These are phyloP conservation scores for Atrina japonica DNA, from an alignment of 2,888 invertebrate genomes.

Conservation along the genomic window DNA sequence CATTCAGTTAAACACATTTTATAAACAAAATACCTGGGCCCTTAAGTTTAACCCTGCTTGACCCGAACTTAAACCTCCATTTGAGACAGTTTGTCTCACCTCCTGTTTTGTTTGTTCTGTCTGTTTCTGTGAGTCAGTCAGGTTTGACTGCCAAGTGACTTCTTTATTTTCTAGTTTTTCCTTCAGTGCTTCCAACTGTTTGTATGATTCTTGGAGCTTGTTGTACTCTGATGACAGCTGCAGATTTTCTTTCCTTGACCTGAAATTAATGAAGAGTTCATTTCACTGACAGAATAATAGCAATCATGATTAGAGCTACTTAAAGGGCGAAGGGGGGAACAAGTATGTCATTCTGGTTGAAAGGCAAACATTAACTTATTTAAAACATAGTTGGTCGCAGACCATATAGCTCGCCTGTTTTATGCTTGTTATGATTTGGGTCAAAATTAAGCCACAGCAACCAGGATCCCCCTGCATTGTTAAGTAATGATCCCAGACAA, in stretches of 20 bases:
- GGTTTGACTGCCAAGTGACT: conserved; percentile 73
- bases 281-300: too few species aligned
- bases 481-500: too few species aligned
- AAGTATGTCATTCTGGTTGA: too few species aligned
- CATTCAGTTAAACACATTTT: not conserved
- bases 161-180: conserved; percentile 78
- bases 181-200: conserved; percentile 77
- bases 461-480: too few species aligned
- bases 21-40: conserved; percentile 7
- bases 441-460: too few species aligned
- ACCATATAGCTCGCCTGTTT: too few species aligned
- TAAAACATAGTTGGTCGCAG: too few species aligned
- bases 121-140: conserved; percentile 79
- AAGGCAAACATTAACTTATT: too few species aligned
- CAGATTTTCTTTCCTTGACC: conserved; percentile 78
- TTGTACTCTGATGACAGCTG: conserved; percentile 78
- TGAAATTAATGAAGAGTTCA: too few species aligned
- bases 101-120: conserved; percentile 72
- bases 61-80: conserved; percentile 13
- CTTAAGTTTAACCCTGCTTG: conserved; percentile 24
- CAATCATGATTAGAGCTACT: too few species aligned
- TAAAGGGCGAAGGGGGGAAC: too few species aligned
- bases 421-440: too few species aligned
- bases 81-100: conserved; percentile 59
- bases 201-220: conserved; percentile 79